Evolutionary conservation across 2,797 vertebrate species (phyloP), one percentile per base, ranked within the genome.

Genomic region (Pangasius djambal): DNA sequence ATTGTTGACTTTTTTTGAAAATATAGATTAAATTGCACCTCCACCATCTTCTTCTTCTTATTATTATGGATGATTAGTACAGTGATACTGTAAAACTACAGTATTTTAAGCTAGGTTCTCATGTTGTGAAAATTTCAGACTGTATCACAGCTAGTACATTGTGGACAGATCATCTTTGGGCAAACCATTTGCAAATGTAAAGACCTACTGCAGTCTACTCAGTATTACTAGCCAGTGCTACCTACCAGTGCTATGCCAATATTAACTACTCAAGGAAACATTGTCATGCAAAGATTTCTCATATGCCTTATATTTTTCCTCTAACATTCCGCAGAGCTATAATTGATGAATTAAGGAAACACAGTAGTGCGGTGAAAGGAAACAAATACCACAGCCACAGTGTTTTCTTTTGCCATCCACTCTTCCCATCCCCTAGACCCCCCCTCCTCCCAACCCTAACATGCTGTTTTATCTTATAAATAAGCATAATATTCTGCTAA

Each of bases 391-490:
- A 63, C 63, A 4, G 20, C 12, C 15, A 70, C 86, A 81, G 8
- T 74, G 48, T 40, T 13, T 59, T 81, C 55, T 37, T 82, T 52
- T 37, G 2, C 74, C 84, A 7, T 81, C 55, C 10, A 22, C 10
- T 34, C 55, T 15, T 48, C 16, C 22, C 63, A 12, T 18, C 15
- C 75, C 22, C 2, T 10, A 28, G 8, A 8, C 31, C 44, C 28
- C 28, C 7, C 40, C 5, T 40, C 40, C 40, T 40, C 40, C 40
- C 2, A 16, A 34, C 37, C 70, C 37, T 44, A 78, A 22, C 50
- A 63, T 55, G 37, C 50, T 28, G 70, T 75, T 86, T 91, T 90
- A 88, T 91, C 83, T 89, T 89, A 77, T 90, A 78, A 90, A 90
- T 88, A 87, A 89, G 86, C 79, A 55, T 85, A 82, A 55, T 90